These are phyloP conservation scores for Myrmophylax atrothorax DNA, from an alignment of 2,113 vertebrate species.

Conservation along the genomic window DNA sequence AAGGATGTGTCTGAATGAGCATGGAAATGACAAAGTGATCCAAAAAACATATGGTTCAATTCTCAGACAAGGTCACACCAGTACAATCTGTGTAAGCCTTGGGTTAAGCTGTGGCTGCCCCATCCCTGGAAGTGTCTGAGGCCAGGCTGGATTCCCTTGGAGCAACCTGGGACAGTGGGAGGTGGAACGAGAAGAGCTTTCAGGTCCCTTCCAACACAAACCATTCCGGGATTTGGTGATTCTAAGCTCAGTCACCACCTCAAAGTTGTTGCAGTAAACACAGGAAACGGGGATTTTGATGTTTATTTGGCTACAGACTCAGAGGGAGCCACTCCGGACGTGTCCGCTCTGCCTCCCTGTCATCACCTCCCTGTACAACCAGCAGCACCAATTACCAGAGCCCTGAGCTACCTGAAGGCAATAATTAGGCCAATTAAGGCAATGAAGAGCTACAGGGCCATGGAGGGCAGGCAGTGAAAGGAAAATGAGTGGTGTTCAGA, in stretches of 20 bases:
- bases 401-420: background rate
- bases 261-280: background rate
- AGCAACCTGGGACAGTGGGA: background rate
- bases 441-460: background rate
- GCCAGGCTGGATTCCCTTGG: background rate
- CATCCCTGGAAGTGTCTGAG: background rate
- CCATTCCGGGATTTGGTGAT: background rate
- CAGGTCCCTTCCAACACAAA: background rate
- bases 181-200: background rate
- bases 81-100: fast-evolving
- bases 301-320: background rate
- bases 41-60: background rate
- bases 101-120: background rate
- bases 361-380: background rate
- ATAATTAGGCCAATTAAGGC: background rate
- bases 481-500: background rate
- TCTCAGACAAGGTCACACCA: background rate
- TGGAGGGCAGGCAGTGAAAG: background rate
- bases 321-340: background rate
- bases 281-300: background rate
- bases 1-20: background rate
- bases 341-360: background rate
- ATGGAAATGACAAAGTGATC: fast-evolving
- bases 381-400: background rate
- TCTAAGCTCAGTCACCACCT: background rate